Evolutionary conservation across 2,888 invertebrate species (phyloP).

Genomic region (Hyalella azteca): DNA sequence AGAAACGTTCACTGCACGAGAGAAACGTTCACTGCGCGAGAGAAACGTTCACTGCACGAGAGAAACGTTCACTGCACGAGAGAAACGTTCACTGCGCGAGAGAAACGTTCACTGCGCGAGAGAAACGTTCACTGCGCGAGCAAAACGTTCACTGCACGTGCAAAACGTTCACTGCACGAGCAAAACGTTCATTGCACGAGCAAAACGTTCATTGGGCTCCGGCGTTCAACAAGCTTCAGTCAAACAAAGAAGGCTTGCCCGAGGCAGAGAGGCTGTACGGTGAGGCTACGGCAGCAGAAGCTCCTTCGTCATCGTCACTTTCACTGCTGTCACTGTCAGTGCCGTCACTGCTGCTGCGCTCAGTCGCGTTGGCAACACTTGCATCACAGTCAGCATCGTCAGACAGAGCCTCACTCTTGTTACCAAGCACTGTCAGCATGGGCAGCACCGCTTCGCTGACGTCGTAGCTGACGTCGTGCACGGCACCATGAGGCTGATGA

Average conservation of each 20-base stretch:
- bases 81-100: too few relatives aligned
- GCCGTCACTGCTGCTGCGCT: neutral
- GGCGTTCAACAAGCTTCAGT: too few relatives aligned
- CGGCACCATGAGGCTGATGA: neutral
- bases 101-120: too few relatives aligned
- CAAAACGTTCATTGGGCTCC: too few relatives aligned
- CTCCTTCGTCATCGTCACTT: neutral
- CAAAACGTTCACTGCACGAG: neutral
- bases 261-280: neutral
- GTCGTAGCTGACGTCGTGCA: neutral
- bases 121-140: too few relatives aligned
- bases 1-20: too few relatives aligned
- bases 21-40: too few relatives aligned
- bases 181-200: neutral
- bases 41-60: too few relatives aligned
- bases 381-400: neutral
- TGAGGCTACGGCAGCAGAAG: neutral
- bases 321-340: constrained; percentile 9
- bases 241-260: neutral
- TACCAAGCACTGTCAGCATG: constrained; percentile 41
- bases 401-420: constrained; percentile 2
- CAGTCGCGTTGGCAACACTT: neutral
- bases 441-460: constrained; percentile 30
- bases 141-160: too few relatives aligned
- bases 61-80: too few relatives aligned